Conservation (phyloP, 1,140 invertebrate genomes). For the Ptiloglossa arizonensis region DNA sequence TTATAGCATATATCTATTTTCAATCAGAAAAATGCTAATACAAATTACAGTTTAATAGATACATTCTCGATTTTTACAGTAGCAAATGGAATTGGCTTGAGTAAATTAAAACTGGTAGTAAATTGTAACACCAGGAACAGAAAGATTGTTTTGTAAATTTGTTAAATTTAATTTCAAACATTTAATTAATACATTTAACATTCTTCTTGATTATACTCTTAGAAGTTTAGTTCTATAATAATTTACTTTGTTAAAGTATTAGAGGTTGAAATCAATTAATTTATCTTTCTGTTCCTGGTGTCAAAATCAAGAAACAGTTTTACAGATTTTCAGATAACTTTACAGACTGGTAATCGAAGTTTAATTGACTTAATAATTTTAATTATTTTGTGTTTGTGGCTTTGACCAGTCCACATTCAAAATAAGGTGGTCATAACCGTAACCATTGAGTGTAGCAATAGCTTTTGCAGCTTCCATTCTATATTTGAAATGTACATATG, state of each 20-base stretch:
- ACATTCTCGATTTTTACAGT: not conserved
- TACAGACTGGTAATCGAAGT: not conserved
- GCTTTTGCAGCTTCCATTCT: conserved; percentile 95
- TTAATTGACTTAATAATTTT: conserved; percentile 34
- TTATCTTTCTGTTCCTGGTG: not conserved
- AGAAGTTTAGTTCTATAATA: no score
- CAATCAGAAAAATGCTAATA: conserved; percentile 5
- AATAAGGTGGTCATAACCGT: conserved; percentile 99
- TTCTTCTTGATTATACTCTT: not conserved
- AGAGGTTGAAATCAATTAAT: not conserved
- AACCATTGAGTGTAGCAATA: conserved; percentile 94
- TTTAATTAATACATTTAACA: conserved; percentile 72
- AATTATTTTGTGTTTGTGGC: conserved; percentile 83
- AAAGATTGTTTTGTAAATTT: not conserved
- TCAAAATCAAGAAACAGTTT: not conserved
- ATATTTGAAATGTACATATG: conserved; percentile 97
- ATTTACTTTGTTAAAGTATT: not conserved
- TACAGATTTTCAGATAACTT: not conserved
- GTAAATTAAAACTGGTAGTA: conserved; percentile 67
- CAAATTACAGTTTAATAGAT: conserved; percentile 13
- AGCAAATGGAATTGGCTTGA: not conserved
- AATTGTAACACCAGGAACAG: conserved; percentile 12
- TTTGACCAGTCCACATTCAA: conserved; percentile 99
- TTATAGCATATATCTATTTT: conserved; percentile 28
- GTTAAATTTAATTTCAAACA: conserved; percentile 72